Evolutionary conservation across 2,113 vertebrate species (phyloP).

Genomic region (Gorsachius goisagi): DNA sequence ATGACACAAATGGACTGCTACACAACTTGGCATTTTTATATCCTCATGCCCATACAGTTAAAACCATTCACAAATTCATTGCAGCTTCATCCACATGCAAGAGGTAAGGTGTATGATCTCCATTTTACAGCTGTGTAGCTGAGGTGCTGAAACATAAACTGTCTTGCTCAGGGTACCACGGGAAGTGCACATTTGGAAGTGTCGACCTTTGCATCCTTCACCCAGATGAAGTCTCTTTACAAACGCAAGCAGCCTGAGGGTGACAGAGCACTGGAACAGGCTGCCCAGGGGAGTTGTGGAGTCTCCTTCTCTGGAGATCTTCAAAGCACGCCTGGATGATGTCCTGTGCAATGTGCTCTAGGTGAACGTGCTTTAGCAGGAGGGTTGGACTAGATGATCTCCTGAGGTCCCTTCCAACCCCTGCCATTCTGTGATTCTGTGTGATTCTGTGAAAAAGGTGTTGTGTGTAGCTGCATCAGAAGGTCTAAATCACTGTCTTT

Average conservation of each 20-base stretch:
- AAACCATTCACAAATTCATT: background rate
- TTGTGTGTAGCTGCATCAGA: background rate
- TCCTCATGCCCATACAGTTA: background rate
- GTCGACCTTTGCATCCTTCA: background rate
- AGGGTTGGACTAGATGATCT: too few relatives aligned
- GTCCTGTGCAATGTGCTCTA: too few relatives aligned
- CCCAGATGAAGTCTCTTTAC: background rate
- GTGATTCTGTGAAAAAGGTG: background rate
- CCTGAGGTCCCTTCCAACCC: too few relatives aligned
- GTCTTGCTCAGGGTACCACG: background rate
- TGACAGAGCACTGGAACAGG: too few relatives aligned
- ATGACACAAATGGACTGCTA: background rate
- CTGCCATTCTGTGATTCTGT: too few relatives aligned
- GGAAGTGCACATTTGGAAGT: background rate
- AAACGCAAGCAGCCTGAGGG: background rate
- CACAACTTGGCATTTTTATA: background rate
- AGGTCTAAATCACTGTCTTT: background rate
- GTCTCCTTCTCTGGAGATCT: too few relatives aligned
- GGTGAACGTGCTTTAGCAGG: too few relatives aligned
- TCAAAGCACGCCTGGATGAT: too few relatives aligned
- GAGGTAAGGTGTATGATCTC: background rate
- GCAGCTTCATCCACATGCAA: background rate
- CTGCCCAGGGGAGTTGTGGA: too few relatives aligned
- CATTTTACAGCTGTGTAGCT: background rate
- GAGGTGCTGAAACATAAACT: background rate